Conservation (phyloP, 1,140 invertebrate genomes). For the Drosophila busckii region DNA sequence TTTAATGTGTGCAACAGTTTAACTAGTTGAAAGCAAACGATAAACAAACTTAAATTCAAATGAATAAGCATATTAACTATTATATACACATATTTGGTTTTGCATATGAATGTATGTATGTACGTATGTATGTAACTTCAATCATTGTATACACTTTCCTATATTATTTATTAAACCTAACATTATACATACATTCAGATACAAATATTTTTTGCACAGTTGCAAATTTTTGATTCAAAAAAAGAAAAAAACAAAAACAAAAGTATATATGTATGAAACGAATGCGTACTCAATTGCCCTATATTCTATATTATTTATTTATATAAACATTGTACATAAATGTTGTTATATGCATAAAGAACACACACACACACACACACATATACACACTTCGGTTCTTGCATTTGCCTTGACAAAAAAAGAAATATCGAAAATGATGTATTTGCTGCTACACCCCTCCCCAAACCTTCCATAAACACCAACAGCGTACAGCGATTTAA, state of each 20-base stretch:
- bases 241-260: not conserved
- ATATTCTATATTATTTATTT: slow-evolving; percentile 42
- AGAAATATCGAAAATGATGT: slow-evolving; percentile 4
- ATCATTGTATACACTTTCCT: too few relatives aligned
- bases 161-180: too few relatives aligned
- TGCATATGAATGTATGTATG: too few relatives aligned
- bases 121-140: too few relatives aligned
- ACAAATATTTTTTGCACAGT: slow-evolving; percentile 1
- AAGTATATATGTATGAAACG: slow-evolving; percentile 23
- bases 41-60: slow-evolving; percentile 1
- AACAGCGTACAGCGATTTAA: slow-evolving; percentile 61
- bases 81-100: too few relatives aligned
- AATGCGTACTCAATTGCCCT: slow-evolving; percentile 26
- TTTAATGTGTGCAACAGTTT: slow-evolving; percentile 23
- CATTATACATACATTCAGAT: slow-evolving; percentile 11
- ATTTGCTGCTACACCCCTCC: slow-evolving; percentile 2
- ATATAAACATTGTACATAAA: slow-evolving; percentile 39
- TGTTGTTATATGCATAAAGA: slow-evolving; percentile 38
- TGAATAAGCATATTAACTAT: too few relatives aligned
- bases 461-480: not conserved
- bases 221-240: slow-evolving; percentile 6
- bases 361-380: slow-evolving; percentile 5
- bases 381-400: slow-evolving; percentile 16
- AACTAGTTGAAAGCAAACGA: slow-evolving; percentile 22
- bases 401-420: slow-evolving; percentile 16